Conservation (phyloP, 1,140 invertebrate species). For the Tetranychus cinnabarinus region DNA sequence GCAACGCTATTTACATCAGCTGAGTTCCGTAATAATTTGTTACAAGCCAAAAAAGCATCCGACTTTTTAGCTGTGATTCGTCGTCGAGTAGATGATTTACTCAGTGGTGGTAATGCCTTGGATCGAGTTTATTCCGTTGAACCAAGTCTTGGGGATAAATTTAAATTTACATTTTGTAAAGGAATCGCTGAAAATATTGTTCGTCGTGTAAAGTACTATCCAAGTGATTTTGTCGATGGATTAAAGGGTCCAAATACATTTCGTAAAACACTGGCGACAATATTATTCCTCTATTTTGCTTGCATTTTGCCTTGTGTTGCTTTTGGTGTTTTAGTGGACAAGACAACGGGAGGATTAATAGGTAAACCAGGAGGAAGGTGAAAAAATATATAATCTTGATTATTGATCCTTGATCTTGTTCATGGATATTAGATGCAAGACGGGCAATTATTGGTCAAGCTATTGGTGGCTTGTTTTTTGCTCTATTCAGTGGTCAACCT, state of each 20-base stretch:
- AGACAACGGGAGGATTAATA: conserved; percentile 25
- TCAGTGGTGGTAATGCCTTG: neutral
- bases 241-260: conserved; percentile 27
- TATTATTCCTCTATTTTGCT: conserved; percentile 28
- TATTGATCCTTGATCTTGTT: too few species aligned
- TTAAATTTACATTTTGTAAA: neutral
- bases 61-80: neutral
- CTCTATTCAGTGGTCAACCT: conserved; percentile 24
- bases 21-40: conserved; percentile 8
- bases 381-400: too few species aligned
- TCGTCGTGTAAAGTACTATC: conserved; percentile 16
- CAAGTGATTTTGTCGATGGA: conserved; percentile 19
- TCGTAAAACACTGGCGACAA: conserved; percentile 23
- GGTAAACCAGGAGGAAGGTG: conserved; percentile 11
- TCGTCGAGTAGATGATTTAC: neutral
- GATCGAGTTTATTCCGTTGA: neutral
- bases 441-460: conserved; percentile 27
- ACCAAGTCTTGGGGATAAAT: neutral
- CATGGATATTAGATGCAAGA: conserved; percentile 15
- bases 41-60: neutral
- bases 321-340: conserved; percentile 27
- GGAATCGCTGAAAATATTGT: conserved; percentile 18
- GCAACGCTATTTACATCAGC: conserved; percentile 15
- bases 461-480: conserved; percentile 28
- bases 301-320: conserved; percentile 28